Evolutionary conservation across 2,797 vertebrate species (phyloP).

Genomic region (Buceros bicornis): DNA sequence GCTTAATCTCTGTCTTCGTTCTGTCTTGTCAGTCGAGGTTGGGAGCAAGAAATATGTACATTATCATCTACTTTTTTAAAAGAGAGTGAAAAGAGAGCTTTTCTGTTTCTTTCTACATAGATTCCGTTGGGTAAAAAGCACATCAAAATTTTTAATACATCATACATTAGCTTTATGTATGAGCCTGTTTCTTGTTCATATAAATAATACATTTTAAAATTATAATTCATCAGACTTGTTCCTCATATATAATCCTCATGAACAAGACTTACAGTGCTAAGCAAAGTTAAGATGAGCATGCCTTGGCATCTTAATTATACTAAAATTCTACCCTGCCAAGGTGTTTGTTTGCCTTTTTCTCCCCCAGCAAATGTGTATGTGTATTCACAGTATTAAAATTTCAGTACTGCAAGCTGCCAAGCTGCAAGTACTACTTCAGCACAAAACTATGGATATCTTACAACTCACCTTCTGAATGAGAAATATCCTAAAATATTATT

Average conservation of each 20-base stretch:
- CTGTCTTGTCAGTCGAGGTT: not conserved
- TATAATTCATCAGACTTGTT: not conserved
- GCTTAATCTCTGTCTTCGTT: not conserved
- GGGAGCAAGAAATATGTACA: not conserved
- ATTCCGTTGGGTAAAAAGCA: not conserved
- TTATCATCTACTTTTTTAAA: not conserved
- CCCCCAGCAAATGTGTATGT: not conserved
- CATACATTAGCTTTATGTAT: not conserved
- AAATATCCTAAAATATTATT: not conserved
- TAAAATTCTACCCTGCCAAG: not conserved
- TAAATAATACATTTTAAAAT: slow-evolving; percentile 1
- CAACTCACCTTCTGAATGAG: not conserved
- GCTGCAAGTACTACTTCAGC: not conserved
- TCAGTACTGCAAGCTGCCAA: not conserved
- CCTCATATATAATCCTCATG: not conserved
- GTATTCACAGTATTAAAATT: not conserved
- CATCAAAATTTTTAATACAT: not conserved
- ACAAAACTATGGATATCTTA: not conserved
- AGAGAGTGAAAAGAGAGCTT: not conserved
- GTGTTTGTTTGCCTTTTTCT: not conserved
- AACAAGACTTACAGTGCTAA: not conserved
- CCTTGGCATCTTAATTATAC: not conserved
- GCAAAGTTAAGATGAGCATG: not conserved
- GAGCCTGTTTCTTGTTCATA: not conserved
- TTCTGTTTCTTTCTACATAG: not conserved